phyloP scores from a whole-genome alignment of 2,888 invertebrate species.

The Zeuzera pyrina region DNA sequence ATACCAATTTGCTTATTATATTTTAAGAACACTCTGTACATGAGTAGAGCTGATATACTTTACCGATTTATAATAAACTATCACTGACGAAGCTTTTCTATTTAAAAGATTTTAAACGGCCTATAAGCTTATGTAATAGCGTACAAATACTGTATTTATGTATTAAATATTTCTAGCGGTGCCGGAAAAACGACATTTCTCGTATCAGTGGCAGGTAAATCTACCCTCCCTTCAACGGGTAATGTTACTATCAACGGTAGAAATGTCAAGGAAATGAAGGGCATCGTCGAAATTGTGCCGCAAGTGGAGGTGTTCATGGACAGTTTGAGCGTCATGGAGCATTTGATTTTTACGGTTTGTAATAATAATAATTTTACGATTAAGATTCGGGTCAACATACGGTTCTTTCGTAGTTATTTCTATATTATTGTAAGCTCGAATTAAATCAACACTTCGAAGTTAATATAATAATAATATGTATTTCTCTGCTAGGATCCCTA shows the following conservation, averaged over 20 bases:
- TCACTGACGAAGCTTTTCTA: no score
- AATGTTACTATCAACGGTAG: conserved; percentile 51
- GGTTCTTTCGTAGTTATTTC: no score
- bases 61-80: no score
- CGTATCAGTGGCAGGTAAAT: conserved; percentile 66
- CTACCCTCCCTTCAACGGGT: conserved; percentile 52
- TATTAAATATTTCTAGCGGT: conserved; percentile 41
- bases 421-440: no score
- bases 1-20: no score
- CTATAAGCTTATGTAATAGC: no score
- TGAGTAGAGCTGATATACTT: no score
- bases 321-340: conserved; percentile 76
- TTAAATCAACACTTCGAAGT: no score
- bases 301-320: conserved; percentile 79
- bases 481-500: no score
- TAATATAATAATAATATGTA: no score
- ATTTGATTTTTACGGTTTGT: conserved; percentile 77
- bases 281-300: conserved; percentile 72
- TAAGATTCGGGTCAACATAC: background rate
- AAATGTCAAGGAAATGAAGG: conserved; percentile 51
- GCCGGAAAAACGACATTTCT: conserved; percentile 75
- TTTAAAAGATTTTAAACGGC: no score
- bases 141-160: background rate
- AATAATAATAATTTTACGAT: background rate
- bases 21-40: no score